phyloP scores from a whole-genome alignment of 2,797 vertebrate species.

The Craterocephalus amniculus region DNA sequence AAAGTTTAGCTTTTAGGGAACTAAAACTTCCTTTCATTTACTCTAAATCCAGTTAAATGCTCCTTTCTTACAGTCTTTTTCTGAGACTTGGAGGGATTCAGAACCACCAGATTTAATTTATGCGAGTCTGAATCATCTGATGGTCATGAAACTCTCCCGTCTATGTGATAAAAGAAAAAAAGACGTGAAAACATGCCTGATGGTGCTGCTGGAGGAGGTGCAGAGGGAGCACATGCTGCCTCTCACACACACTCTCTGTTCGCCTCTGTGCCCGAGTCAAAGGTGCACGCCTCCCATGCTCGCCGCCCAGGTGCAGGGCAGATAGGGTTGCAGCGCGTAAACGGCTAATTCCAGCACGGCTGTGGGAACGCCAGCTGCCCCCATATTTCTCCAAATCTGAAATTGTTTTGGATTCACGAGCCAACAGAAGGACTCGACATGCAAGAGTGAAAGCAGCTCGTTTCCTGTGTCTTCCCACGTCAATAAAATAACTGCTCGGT shows the following conservation, averaged over 20 bases:
- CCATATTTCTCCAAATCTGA: slow-evolving; percentile 80
- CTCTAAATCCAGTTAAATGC: not conserved
- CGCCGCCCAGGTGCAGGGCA: slow-evolving; percentile 89
- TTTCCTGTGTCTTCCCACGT: slow-evolving; percentile 76
- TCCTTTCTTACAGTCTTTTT: not conserved
- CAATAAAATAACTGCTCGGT: slow-evolving; percentile 68
- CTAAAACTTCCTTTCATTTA: not conserved
- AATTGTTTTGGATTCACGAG: slow-evolving; percentile 80
- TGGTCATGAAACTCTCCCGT: not conserved
- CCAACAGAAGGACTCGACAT: slow-evolving; percentile 83
- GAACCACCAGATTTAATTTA: not conserved
- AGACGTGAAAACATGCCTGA: slow-evolving; percentile 27
- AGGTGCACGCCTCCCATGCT: slow-evolving; percentile 76
- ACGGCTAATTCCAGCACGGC: slow-evolving; percentile 77
- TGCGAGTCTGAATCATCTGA: not conserved
- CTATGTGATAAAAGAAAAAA: slow-evolving; percentile 15
- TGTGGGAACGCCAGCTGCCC: slow-evolving; percentile 88
- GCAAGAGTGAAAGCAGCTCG: slow-evolving; percentile 80
- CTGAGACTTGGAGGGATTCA: not conserved
- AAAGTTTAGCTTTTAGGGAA: too few species aligned
- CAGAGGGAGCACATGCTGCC: slow-evolving; percentile 11
- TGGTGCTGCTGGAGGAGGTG: slow-evolving; percentile 11
- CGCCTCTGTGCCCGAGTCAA: slow-evolving; percentile 42
- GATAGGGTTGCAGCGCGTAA: slow-evolving; percentile 84
- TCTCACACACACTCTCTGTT: not conserved